Evolutionary conservation across 2,113 vertebrate genomes (phyloP), one percentile per base, ranked within the genome.

Genomic region (Mixornis gularis): DNA sequence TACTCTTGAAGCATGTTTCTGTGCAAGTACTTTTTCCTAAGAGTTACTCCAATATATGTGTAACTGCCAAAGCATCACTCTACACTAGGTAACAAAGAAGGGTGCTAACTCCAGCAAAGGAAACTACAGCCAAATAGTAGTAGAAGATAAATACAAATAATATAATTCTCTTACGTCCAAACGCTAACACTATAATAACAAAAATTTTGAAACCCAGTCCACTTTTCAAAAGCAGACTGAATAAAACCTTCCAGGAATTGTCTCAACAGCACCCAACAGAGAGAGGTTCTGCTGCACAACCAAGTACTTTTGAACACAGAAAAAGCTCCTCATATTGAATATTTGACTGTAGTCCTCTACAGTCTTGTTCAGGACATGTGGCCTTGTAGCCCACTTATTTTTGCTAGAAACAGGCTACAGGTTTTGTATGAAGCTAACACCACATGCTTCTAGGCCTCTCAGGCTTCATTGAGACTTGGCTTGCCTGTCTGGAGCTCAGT

Each of bases 111-210:
- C 21, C 32, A 36, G 53, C 51, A 56, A 48, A 78, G 10, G 7
- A 65, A 87, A 53, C 4, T 26, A 52, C 7, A 58, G 65, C 8
- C 5, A 24, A n/a, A 53, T 8, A 53, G 52, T 32, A 53, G 30
- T 20, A 32, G 17, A 71, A 74, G 6, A 65, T 36, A 85, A 82
- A 63, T 13, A 34, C 12, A 77, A 62, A 58, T 2, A 71, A 71
- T 27, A 59, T 21, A 7, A 21, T 90, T 64, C 32, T 24, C 25
- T 41, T 58, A 52, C 6, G 66, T 27, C 12, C 29, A 63, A 94
- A 79, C 0, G 2, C 3, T 1, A 2, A 66, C 22, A 59, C 2
- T 44, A 38, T 8, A 64, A 30, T 7, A 40, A 9, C 10, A 78
- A 76, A 43, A 30, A n/a, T 7, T 17, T 58, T 48, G 17, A 70